Base-by-base conservation (phyloP, 35 echinoderm and acorn worm genomes). In the Patiria miniata region DNA sequence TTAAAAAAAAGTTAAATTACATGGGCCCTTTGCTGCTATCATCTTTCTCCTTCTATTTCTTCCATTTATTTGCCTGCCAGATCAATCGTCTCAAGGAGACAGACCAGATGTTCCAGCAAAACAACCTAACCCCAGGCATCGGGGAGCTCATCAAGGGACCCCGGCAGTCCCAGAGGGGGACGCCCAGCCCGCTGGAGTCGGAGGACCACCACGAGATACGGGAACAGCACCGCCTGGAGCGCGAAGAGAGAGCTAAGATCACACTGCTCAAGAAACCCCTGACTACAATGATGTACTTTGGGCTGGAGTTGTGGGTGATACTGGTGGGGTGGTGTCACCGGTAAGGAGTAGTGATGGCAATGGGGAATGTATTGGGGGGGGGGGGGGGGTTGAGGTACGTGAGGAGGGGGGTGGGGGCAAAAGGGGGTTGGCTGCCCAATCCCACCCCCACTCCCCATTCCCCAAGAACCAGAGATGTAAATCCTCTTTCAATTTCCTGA, bases 291-390 rank as follows among this genome's bases (percentile, higher is more conserved):
- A 84, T 87, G 42, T 93, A 93, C 51, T 97, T 97, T 39, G 51
- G 86, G 8, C 55, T 97, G 39, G 94, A 97, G 83, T 18, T 85
- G 18, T 97, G 79, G 86, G 87, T 97, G 10, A 97, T 92, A 33
- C 83, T 97, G 28, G 87, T 97, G 14, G 94, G 94, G 14, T 97
- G 94, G 94, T 86, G 87, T 39, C 91, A 97, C 54, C 93, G 94
- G 94, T 97, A 86, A 37, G 40, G 19, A 57, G 39, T 29, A 44
- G 15, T 50, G 34, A 56, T 47, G n/a, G n/a, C n/a, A n/a, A n/a
- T n/a, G n/a, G n/a, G n/a, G n/a, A n/a, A n/a, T n/a, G n/a, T n/a
- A n/a, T n/a, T n/a, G n/a, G n/a, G n/a, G n/a, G n/a, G n/a, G n/a
- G n/a, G n/a, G n/a, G n/a, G n/a, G n/a, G n/a, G n/a, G n/a, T n/a